Conservation (phyloP, 2,797 vertebrate genomes). For the Gila robusta region DNA sequence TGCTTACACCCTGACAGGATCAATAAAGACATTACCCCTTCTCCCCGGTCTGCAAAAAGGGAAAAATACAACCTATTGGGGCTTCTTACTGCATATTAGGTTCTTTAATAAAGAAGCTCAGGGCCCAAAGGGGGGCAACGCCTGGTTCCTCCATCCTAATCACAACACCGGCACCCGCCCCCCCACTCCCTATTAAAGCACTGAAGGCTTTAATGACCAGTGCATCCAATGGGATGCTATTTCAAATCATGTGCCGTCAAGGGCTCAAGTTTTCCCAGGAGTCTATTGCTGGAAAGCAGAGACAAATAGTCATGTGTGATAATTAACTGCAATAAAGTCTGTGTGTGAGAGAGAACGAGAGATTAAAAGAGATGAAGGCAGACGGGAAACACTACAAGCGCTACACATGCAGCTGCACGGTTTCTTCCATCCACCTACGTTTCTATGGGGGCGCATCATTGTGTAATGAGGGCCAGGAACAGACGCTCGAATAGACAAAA, state of each 20-base stretch:
- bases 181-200: conserved; percentile 16
- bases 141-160: conserved; percentile 15
- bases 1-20: conserved; percentile 35
- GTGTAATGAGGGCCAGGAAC: conserved; percentile 26
- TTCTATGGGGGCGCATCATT: conserved; percentile 4
- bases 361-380: conserved; percentile 22
- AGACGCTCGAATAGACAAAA: conserved; percentile 29
- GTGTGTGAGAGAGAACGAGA: not conserved
- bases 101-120: conserved; percentile 41
- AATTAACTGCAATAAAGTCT: conserved; percentile 37
- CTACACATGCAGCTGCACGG: not conserved
- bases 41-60: conserved; percentile 11
- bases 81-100: conserved; percentile 33
- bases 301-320: conserved; percentile 25
- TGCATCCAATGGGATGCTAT: conserved; percentile 9
- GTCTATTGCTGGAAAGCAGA: not conserved
- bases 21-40: conserved; percentile 60
- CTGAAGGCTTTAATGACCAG: conserved; percentile 38
- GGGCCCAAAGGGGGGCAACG: not conserved
- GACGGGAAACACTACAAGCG: conserved; percentile 2
- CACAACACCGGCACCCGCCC: conserved; percentile 13
- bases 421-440: conserved; percentile 43
- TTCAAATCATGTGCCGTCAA: conserved; percentile 24
- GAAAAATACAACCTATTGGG: conserved; percentile 18
- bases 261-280: conserved; percentile 12